Base-by-base conservation (phyloP, 2,888 invertebrate genomes). In the Volucella bombylans region DNA sequence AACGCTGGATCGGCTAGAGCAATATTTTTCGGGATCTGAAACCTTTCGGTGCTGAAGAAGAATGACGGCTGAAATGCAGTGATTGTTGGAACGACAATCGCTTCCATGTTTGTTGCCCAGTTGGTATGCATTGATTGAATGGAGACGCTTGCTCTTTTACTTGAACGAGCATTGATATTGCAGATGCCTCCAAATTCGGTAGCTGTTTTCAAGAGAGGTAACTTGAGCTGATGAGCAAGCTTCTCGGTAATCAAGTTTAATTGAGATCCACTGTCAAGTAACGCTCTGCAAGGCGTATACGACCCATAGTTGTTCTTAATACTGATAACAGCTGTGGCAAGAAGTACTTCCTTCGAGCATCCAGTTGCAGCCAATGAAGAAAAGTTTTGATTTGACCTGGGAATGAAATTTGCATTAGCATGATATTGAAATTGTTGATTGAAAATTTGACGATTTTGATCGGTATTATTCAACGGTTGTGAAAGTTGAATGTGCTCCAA, bases 1-100 rank as follows among this genome's bases (percentile, higher is more conserved):
- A 62, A 62, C 4, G 47, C 45, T 15, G 62, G 64, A n/a, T 64
- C 64, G 11, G 49, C 47, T 31, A 49, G 23, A 15, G 43, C 2
- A 15, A 59, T 41, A 12, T 59, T 59, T 59, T 59, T 59, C 4
- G 43, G 59, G 2, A 59, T 23, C 10, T 43, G 15, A 10, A 59
- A 10, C 8, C 43, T 2, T 14, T 41, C 41, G 10, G 43, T 15
- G 43, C 3, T 23, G 18, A 23, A 23, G 18, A 23, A 23, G 18
- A 23, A 23, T 23, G 2, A 2, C 18, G 2, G 18, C 43, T 59
- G 43, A 59, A 59, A 18, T 6, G 59, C 23, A 0, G 59, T 59
- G 41, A 59, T 59, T 9, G 15, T 11, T 39, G 59, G 59, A 9
- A 59, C 59, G 9, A 59, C 15, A 9, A 59, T 47, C n/a, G 47